Percentiles rank a stretch among this genome's conserved stretches.
phyloP scores from a whole-genome alignment of 37 sponge, comb jelly and placozoan genomes.

The Aphrocallistes beatrix region DNA sequence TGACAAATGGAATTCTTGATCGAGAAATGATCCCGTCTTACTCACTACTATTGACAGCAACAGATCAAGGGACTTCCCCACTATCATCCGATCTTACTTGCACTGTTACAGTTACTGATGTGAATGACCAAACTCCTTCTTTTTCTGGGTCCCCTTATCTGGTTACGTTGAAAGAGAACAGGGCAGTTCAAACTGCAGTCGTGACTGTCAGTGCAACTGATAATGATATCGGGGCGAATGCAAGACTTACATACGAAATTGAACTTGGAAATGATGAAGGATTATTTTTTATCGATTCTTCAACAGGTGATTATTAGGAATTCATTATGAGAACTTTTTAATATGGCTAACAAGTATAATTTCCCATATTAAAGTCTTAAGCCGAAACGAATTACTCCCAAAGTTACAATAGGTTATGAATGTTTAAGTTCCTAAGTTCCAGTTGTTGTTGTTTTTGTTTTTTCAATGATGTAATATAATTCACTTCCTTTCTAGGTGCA shows the following conservation, averaged over 20 bases:
- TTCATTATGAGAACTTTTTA: no score
- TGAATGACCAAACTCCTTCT: neutral
- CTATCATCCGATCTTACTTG: neutral
- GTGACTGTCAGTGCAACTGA: neutral
- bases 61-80: neutral
- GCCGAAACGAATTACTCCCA: no score
- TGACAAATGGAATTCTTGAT: neutral
- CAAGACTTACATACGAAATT: neutral
- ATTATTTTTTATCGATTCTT: neutral
- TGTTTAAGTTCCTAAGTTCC: no score
- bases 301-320: no score
- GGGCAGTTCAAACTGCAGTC: neutral
- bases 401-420: no score
- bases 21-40: neutral
- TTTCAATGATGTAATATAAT: no score
- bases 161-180: neutral
- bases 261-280: neutral
- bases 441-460: no score
- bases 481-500: neutral
- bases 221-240: slow-evolving; percentile 9
- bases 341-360: no score
- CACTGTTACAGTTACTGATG: neutral
- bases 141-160: neutral
- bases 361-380: no score
- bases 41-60: neutral